phyloP scores from a whole-genome alignment of 2,797 vertebrate species.

The Halcyon badia region DNA sequence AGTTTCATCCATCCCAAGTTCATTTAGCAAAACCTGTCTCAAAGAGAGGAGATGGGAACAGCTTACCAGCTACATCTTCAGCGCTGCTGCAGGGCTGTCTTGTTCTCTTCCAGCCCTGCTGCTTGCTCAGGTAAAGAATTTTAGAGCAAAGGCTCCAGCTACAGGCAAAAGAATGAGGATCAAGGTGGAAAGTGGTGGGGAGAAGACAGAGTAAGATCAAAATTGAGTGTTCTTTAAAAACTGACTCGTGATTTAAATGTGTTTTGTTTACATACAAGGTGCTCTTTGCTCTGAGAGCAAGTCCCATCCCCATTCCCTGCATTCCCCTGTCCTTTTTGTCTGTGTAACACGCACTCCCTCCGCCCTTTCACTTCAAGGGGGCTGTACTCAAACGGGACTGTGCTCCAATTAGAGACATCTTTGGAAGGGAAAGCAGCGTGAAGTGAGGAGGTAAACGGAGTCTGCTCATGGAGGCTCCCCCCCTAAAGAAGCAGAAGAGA shows the following conservation, averaged over 20 bases:
- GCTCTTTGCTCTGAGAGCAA: not conserved
- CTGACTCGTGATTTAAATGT: not conserved
- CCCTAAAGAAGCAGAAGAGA: not conserved
- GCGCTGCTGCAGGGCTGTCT: not conserved
- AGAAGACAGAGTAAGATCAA: not conserved
- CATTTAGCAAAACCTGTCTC: slow-evolving; percentile 90
- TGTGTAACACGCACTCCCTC: not conserved
- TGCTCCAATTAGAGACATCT: not conserved
- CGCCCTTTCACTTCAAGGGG: not conserved
- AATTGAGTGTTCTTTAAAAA: not conserved
- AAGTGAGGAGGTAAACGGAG: not conserved
- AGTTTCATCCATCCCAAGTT: slow-evolving; percentile 90
- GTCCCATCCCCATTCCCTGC: not conserved
- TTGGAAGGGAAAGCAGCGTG: not conserved
- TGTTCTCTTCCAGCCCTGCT: not conserved
- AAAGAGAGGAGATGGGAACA: not conserved
- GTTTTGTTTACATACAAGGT: not conserved
- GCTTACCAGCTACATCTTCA: not conserved
- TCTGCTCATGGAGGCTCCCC: not conserved
- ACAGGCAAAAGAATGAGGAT: not conserved
- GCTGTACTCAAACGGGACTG: not conserved
- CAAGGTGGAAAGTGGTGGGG: not conserved
- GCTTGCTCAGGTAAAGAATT: not conserved
- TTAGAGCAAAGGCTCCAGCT: not conserved
- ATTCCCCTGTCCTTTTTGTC: not conserved